Percentiles rank a stretch among this genome's conserved stretches.
Conservation (phyloP, 2,888 invertebrate genomes). For the Dilophus febrilis region DNA sequence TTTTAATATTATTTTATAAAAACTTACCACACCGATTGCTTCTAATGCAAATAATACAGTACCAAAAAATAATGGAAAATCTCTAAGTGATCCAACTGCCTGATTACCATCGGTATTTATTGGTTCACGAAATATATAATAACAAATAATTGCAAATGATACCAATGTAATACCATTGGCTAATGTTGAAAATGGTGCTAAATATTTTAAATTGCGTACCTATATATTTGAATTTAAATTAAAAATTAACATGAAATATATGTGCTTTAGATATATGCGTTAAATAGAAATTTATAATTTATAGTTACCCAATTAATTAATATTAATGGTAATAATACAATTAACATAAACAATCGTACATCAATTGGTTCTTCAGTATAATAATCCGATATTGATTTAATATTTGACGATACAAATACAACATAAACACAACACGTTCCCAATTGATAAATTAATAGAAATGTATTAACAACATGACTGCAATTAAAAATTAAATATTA, state of each 20-base stretch:
- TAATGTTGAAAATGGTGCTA: slow-evolving; percentile 68
- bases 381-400: slow-evolving; percentile 46
- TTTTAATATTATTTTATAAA: slow-evolving; percentile 33
- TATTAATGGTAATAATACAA: slow-evolving; percentile 54
- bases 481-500: neutral
- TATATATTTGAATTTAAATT: neutral
- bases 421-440: slow-evolving; percentile 82
- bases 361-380: slow-evolving; percentile 34
- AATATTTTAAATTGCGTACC: slow-evolving; percentile 51
- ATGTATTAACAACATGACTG: slow-evolving; percentile 18
- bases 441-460: slow-evolving; percentile 74
- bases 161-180: slow-evolving; percentile 68
- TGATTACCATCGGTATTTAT: slow-evolving; percentile 42
- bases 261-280: too few species aligned
- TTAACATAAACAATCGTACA: slow-evolving; percentile 50
- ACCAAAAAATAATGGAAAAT: slow-evolving; percentile 69
- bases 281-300: neutral
- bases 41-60: slow-evolving; percentile 82
- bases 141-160: slow-evolving; percentile 71
- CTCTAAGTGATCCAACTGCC: slow-evolving; percentile 32
- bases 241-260: neutral
- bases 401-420: slow-evolving; percentile 78
- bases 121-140: slow-evolving; percentile 62
- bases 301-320: slow-evolving; percentile 51
- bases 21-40: slow-evolving; percentile 58